A percentile compares a stretch with the other conserved stretches of the same genome.
Evolutionary conservation across 2,113 vertebrate species (phyloP).

Genomic region (Petromus typicus): DNA sequence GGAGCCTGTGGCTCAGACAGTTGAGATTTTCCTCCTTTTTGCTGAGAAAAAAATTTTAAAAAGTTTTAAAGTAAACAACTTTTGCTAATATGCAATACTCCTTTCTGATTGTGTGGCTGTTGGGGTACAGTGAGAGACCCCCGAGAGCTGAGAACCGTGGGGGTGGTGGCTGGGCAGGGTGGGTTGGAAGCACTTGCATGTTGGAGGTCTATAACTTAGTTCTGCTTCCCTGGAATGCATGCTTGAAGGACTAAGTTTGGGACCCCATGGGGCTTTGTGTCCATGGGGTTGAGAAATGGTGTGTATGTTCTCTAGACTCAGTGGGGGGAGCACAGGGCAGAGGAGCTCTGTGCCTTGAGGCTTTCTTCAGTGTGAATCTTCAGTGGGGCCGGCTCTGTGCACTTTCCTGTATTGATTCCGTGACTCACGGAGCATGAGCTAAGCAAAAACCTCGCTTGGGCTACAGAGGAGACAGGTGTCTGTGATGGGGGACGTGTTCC

Average conservation of each 20-base stretch:
- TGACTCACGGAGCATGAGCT: conserved; percentile 84
- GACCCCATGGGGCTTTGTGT: neutral
- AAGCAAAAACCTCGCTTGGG: conserved; percentile 84
- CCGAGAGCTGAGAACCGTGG: no score
- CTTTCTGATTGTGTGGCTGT: neutral
- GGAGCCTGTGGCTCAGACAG: conserved; percentile 80
- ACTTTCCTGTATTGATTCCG: conserved; percentile 88
- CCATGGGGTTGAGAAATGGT: neutral
- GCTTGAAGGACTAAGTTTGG: neutral
- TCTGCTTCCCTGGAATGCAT: conserved; percentile 29
- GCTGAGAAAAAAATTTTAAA: neutral
- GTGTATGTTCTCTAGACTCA: neutral
- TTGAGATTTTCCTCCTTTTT: conserved; percentile 59
- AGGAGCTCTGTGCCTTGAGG: neutral
- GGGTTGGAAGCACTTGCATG: neutral
- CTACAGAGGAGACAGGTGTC: conserved; percentile 89
- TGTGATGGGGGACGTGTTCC: conserved; percentile 84
- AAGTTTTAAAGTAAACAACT: conserved; percentile 56
- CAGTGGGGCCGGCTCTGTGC: conserved; percentile 53
- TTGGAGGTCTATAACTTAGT: fast-evolving
- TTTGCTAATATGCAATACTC: neutral
- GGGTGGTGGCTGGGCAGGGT: neutral
- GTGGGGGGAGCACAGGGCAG: neutral
- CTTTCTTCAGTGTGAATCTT: conserved; percentile 48
- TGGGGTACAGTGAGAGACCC: neutral